Base-by-base conservation (phyloP, 2,888 invertebrate species). In the Pyrrhia umbra region DNA sequence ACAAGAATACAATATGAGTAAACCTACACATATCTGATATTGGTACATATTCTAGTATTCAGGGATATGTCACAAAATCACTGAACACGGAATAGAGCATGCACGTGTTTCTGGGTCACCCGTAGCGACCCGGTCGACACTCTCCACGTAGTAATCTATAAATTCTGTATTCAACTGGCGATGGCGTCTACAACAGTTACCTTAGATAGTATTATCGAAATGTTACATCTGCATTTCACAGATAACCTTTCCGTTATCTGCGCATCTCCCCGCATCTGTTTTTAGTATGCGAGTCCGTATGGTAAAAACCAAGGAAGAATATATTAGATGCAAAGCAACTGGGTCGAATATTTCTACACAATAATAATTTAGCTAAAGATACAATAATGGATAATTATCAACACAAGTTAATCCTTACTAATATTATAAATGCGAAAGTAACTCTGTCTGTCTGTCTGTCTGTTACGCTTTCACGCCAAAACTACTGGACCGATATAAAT, bases 21-120 rank as follows among this genome's bases (percentile, higher is more conserved):
- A n/a, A n/a, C n/a, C n/a, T n/a, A n/a, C n/a, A n/a, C n/a, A n/a
- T n/a, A n/a, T n/a, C n/a, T n/a, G n/a, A n/a, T n/a, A n/a, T n/a
- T n/a, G n/a, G n/a, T n/a, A n/a, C n/a, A n/a, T n/a, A n/a, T n/a
- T n/a, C n/a, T n/a, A 13, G n/a, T 34, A 34, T 34, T 34, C 27
- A 27, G 30, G 23, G 49, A 15, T 43, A 55, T 49, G 25, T 49
- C 18, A 54, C 21, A 51, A 62, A 37, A 45, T 27, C 60, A 34
- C 30, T 58, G 66, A 73, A 68, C 67, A 77, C 50, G 49, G 58
- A 61, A 43, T 37, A 64, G 52, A 68, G 64, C 54, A 59, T 66
- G 74, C 68, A 58, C 55, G 81, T 77, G 77, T 87, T 87, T 87
- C 80, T 90, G 77, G 90, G 90, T 89, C 88, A 89, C 78, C 75